Percentiles rank a stretch among this genome's conserved stretches.
Evolutionary conservation across 1,140 invertebrate species (phyloP).

Genomic region (Armadillidium nasatum): DNA sequence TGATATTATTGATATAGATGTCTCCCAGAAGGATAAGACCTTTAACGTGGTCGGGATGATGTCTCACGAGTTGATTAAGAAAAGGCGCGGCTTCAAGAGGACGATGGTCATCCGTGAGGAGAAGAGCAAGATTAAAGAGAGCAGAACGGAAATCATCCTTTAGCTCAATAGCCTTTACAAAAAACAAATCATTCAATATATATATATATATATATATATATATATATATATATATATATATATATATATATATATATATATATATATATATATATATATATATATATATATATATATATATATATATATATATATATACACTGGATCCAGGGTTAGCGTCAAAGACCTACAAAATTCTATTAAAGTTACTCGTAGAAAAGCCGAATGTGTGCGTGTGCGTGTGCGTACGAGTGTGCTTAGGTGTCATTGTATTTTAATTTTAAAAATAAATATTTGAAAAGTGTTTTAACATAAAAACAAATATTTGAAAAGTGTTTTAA

Average conservation of each 20-base stretch:
- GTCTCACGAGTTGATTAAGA: constrained; percentile 81
- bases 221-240: constrained; percentile 15
- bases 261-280: constrained; percentile 1
- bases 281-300: constrained; percentile 14
- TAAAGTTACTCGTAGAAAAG: too few species aligned
- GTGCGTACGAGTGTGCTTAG: too few species aligned
- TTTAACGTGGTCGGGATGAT: constrained; percentile 91
- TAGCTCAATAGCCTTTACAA: constrained; percentile 47
- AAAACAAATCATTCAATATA: neutral
- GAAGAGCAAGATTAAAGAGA: constrained; percentile 86
- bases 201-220: constrained; percentile 14
- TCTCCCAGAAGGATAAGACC: constrained; percentile 89
- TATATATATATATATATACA: constrained; percentile 10
- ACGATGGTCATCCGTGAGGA: constrained; percentile 78
- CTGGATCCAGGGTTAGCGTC: neutral
- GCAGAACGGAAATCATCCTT: constrained; percentile 72
- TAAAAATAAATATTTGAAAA: too few species aligned
- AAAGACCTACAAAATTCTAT: too few species aligned
- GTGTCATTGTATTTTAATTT: too few species aligned
- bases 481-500: too few species aligned
- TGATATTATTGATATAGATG: constrained; percentile 93
- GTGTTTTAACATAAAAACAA: too few species aligned
- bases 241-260: neutral
- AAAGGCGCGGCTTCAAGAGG: constrained; percentile 88
- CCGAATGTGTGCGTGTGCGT: too few species aligned